Percentiles rank a stretch among this genome's conserved stretches.
These are phyloP conservation scores for Passer domesticus DNA, from an alignment of 2,113 vertebrate species.

Conservation along the genomic window DNA sequence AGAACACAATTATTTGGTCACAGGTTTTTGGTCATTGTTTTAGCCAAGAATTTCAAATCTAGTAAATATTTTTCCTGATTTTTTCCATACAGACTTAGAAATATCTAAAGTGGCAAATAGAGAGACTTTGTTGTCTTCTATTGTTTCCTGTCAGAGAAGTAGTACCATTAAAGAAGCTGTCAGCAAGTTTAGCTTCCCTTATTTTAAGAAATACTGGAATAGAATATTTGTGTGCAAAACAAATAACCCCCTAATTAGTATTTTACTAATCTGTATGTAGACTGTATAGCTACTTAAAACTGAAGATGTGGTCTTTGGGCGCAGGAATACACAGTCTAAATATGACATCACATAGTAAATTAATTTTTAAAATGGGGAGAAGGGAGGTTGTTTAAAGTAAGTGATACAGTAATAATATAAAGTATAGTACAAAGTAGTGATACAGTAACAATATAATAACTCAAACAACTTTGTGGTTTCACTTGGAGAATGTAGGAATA, in stretches of 20 bases:
- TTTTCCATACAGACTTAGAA: neutral
- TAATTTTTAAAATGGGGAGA: neutral
- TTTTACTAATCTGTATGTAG: neutral
- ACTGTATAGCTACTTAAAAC: neutral
- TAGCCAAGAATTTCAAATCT: neutral
- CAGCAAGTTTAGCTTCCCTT: neutral
- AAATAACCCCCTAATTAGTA: neutral
- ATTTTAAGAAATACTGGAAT: neutral
- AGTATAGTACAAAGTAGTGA: neutral
- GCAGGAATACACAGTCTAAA: neutral
- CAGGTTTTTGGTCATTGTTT: neutral
- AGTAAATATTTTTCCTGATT: neutral
- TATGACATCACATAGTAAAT: neutral
- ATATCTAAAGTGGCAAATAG: neutral
- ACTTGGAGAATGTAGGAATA: neutral
- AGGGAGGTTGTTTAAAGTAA: neutral
- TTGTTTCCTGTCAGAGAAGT: constrained; percentile 3
- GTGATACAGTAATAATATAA: neutral
- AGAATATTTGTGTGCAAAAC: neutral
- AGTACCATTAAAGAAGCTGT: neutral
- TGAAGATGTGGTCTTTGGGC: neutral
- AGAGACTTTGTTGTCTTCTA: neutral
- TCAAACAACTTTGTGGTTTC: neutral
- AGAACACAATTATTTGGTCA: constrained; percentile 3
- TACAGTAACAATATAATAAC: neutral